Base-by-base conservation (phyloP, 2,797 vertebrate genomes). In the Chaunax sp. region DNA sequence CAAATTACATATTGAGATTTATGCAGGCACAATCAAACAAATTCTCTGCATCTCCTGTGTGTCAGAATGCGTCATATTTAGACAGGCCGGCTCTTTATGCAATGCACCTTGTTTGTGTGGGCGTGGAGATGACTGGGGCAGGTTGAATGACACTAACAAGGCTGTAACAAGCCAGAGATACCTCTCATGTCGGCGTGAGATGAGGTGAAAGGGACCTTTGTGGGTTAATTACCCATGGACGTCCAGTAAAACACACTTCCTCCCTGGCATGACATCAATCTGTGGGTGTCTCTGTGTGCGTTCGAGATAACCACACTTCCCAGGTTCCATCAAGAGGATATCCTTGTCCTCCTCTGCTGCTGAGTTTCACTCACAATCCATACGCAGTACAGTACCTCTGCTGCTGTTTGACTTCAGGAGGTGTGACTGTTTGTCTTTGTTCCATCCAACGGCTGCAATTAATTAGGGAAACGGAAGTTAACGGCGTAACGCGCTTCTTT, bases 111-210 rank as follows among this genome's bases (percentile, higher is more conserved):
- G 41, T 63, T n/a, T 72, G 55, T 69, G 56, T 46, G 49, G 46
- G 64, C 15, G 68, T 19, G 63, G 71, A 56, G 35, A 55, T 72
- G 69, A 71, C 56, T 56, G 61, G 59, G 37, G 37, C 60, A 43
- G 51, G 52, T 23, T 81, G 81, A 91, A 68, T 84, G 87, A 79
- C 83, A 82, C 80, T 88, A 87, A 87, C 81, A 80, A 88, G 84
- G 64, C 64, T 75, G 23, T 70, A 85, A 74, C 57, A 51, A 49
- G 51, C 19, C 53, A 20, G 54, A 78, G 57, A 58, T 52, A 60
- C 57, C 46, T 62, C 64, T 50, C 45, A 54, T 75, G 84, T 74
- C 82, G 76, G 2, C 67, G 77, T 71, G 71, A 78, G 78, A 76
- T 75, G 78, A 81, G 40, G 75, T 64, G 72, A 84, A 59, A 46